Percentiles rank a stretch among this genome's conserved stretches.
phyloP scores from a whole-genome alignment of 35 echinoderm and acorn worm species.

The Lytechinus pictus region DNA sequence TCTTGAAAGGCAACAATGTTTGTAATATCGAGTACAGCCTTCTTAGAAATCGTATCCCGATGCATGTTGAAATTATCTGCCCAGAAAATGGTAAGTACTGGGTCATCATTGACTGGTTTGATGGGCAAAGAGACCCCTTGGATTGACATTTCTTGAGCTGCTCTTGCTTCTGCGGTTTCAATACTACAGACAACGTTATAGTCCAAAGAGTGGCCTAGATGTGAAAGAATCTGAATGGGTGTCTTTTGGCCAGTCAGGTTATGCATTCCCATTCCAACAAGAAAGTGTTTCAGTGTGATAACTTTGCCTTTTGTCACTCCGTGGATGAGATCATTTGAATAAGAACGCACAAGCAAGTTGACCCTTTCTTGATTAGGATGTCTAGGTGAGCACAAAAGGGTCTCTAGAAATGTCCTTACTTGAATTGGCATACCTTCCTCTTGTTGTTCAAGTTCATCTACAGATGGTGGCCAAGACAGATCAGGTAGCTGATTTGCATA shows the following conservation, averaged over 20 bases:
- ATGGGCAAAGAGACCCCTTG: not conserved
- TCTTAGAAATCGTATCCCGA: constrained; percentile 42
- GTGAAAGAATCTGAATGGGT: constrained; percentile 54
- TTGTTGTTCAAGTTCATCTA: constrained; percentile 49
- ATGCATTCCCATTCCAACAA: constrained; percentile 58
- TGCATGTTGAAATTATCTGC: constrained; percentile 53
- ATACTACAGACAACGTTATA: constrained; percentile 53
- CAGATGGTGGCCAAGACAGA: constrained; percentile 48
- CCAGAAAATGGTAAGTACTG: constrained; percentile 47
- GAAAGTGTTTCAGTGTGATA: constrained; percentile 63
- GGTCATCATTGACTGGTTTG: constrained; percentile 41
- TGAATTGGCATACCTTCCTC: constrained; percentile 43
- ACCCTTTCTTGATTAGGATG: not conserved
- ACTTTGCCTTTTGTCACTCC: constrained; percentile 55
- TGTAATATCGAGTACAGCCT: constrained; percentile 40
- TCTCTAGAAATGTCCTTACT: constrained; percentile 45
- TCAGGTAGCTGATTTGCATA: constrained; percentile 54
- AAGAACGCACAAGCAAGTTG: constrained; percentile 20
- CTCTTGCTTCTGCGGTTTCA: constrained; percentile 57
- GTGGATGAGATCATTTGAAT: constrained; percentile 52
- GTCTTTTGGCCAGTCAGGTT: constrained; percentile 58
- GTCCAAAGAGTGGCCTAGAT: constrained; percentile 53
- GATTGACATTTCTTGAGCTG: not conserved
- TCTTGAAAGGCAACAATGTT: constrained; percentile 55
- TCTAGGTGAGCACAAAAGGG: constrained; percentile 37